Evolutionary conservation across 2,888 invertebrate genomes (phyloP).

Genomic region (Spisula solida): DNA sequence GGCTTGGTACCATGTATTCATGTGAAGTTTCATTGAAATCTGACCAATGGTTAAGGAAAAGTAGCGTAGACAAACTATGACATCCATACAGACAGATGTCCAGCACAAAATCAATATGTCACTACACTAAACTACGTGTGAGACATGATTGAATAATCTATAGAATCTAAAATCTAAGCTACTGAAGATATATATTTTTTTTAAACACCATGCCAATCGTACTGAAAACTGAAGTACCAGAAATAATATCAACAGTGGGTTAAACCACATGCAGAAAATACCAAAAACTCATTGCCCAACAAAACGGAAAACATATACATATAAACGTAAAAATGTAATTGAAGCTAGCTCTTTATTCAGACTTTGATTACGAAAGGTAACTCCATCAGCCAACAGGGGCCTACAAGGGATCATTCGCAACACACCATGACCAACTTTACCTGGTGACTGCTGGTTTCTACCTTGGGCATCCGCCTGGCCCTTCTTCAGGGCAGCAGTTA

Average conservation of each 20-base stretch:
- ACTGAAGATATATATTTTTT: neutral
- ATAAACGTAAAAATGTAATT: conserved; percentile 2
- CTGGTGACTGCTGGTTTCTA: conserved; percentile 36
- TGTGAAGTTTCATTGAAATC: too few relatives aligned
- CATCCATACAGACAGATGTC: too few relatives aligned
- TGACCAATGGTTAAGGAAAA: too few relatives aligned
- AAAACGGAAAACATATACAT: neutral
- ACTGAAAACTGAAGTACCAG: neutral
- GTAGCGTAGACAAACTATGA: too few relatives aligned
- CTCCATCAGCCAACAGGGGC: conserved; percentile 56
- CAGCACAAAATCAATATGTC: too few relatives aligned
- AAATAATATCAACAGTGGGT: neutral
- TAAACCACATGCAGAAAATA: neutral
- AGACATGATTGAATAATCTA: neutral
- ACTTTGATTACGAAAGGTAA: conserved; percentile 49
- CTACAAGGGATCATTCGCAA: conserved; percentile 56
- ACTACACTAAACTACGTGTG: too few relatives aligned
- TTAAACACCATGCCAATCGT: neutral
- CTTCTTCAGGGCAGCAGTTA: conserved; percentile 65
- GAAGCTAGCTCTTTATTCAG: conserved; percentile 32
- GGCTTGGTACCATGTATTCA: too few relatives aligned
- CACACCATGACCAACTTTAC: conserved; percentile 62
- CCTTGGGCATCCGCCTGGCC: conserved; percentile 51
- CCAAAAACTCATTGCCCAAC: neutral
- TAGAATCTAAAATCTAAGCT: neutral